phyloP scores from a whole-genome alignment of 1,140 invertebrate species.

The Orius laevigatus region DNA sequence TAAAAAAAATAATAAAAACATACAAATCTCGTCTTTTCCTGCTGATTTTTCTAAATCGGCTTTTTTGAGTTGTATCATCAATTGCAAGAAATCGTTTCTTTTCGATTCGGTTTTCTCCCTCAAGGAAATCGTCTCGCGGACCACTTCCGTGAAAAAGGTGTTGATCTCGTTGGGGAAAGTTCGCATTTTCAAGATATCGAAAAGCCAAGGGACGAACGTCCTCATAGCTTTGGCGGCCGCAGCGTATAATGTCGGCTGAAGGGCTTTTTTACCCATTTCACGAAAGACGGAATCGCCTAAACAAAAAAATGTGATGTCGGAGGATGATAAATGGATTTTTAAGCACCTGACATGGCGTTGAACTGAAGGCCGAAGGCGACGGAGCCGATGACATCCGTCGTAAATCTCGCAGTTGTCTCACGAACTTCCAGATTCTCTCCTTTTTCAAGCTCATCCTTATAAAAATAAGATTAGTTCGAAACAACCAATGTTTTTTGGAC shows the following conservation, averaged over 20 bases:
- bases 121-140: constrained; percentile 19
- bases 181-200: constrained; percentile 7
- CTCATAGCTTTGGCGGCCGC: neutral
- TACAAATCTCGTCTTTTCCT: neutral
- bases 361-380: constrained; percentile 44
- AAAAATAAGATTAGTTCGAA: neutral
- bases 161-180: constrained; percentile 17
- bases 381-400: constrained; percentile 43
- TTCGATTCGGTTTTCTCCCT: constrained; percentile 13
- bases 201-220: constrained; percentile 14
- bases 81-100: constrained; percentile 23
- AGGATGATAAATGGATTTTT: neutral
- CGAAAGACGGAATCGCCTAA: constrained; percentile 19
- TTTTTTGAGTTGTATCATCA: constrained; percentile 20
- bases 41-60: neutral
- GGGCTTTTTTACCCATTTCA: constrained; percentile 11
- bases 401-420: constrained; percentile 38
- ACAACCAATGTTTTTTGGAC: too few species aligned
- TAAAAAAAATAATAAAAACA: neutral
- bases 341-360: constrained; percentile 27
- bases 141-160: constrained; percentile 18
- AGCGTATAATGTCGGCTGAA: neutral
- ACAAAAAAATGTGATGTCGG: neutral
- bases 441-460: neutral
- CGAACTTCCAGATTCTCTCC: constrained; percentile 29